Conservation (phyloP, 2,888 invertebrate species). For the Eupithecia centaureata region DNA sequence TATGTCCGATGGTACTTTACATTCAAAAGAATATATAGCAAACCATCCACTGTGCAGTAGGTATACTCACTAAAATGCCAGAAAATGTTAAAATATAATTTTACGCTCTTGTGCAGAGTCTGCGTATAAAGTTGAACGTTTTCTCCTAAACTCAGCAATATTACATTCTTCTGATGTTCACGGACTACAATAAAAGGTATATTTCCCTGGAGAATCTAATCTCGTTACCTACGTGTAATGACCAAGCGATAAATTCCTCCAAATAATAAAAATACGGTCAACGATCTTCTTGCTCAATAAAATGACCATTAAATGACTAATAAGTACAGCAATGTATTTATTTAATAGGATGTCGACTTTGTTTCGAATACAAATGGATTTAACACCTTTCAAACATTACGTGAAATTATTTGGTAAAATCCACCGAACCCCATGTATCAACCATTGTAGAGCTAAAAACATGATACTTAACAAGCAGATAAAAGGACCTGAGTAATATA, state of each 20-base stretch:
- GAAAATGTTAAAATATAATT: slow-evolving; percentile 26
- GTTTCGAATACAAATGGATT: slow-evolving; percentile 46
- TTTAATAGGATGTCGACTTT: slow-evolving; percentile 42
- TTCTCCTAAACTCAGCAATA: slow-evolving; percentile 31
- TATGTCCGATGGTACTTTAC: too few species aligned
- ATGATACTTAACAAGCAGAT: too few species aligned
- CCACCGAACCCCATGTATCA: background rate
- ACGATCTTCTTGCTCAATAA: slow-evolving; percentile 46
- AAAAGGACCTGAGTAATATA: too few species aligned
- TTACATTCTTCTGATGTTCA: slow-evolving; percentile 42
- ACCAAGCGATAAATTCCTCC: slow-evolving; percentile 43
- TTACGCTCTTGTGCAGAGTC: slow-evolving; percentile 17
- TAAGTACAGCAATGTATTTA: slow-evolving; percentile 44
- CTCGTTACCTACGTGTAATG: slow-evolving; percentile 44
- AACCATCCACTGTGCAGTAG: background rate
- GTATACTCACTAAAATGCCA: background rate
- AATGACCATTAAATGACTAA: slow-evolving; percentile 36
- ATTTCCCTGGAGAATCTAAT: slow-evolving; percentile 42
- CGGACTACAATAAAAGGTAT: slow-evolving; percentile 42
- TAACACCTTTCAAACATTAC: background rate
- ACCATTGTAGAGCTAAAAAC: too few species aligned
- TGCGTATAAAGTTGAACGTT: slow-evolving; percentile 23
- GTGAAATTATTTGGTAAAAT: background rate
- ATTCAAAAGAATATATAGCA: background rate
- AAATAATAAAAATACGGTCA: slow-evolving; percentile 52